Evolutionary conservation across 2,113 vertebrate genomes (phyloP).

Genomic region (Seriola quinqueradiata): DNA sequence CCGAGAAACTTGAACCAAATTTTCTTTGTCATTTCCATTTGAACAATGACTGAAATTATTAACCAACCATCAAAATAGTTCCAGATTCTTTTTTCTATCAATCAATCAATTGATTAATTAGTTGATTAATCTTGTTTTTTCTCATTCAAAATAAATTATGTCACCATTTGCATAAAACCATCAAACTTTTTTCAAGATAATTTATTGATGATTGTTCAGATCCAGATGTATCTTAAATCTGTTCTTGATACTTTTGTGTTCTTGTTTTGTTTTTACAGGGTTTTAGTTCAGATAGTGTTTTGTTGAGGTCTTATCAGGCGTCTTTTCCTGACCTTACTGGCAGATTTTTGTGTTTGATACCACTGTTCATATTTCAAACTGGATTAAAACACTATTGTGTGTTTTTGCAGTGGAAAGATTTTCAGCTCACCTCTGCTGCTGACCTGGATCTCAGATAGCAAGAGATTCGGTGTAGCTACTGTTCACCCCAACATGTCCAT

Average conservation of each 20-base stretch:
- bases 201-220: neutral
- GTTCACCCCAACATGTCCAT: slow-evolving; percentile 36
- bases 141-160: neutral
- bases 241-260: neutral
- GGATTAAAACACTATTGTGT: neutral
- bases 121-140: neutral
- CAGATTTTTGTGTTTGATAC: neutral
- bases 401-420: neutral
- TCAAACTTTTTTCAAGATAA: neutral
- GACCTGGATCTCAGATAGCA: slow-evolving; percentile 40
- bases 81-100: neutral
- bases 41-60: neutral
- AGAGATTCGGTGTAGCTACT: neutral
- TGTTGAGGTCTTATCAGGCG: too few relatives aligned
- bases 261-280: neutral
- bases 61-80: neutral
- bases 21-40: too few relatives aligned
- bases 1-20: neutral
- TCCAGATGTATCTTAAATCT: neutral
- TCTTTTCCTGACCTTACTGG: neutral
- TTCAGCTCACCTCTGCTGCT: slow-evolving; percentile 6
- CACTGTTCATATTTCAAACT: too few relatives aligned
- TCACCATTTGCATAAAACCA: neutral
- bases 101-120: neutral
- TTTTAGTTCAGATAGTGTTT: neutral